Evolutionary conservation across 2,113 vertebrate species (phyloP).

Genomic region (Saguinus imperator): DNA sequence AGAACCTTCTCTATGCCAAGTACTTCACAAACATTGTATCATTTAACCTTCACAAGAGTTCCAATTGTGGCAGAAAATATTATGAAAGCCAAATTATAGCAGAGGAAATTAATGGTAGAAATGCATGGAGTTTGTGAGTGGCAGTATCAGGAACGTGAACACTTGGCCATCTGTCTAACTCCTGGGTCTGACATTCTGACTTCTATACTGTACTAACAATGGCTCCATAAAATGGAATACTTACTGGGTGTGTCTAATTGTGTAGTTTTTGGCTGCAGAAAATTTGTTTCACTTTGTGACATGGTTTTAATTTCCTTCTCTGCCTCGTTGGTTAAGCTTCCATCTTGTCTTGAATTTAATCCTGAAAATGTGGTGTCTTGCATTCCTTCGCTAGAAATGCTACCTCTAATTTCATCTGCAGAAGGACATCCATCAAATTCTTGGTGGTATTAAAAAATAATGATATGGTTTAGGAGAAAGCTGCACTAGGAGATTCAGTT

Average conservation of each 20-base stretch:
- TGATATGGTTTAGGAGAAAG: slow-evolving; percentile 42
- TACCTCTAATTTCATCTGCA: slow-evolving; percentile 38
- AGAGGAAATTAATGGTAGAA: background rate
- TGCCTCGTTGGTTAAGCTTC: background rate
- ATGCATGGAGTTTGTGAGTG: rapidly evolving
- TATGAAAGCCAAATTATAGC: background rate
- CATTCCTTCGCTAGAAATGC: background rate
- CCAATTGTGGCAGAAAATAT: background rate
- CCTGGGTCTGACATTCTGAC: background rate
- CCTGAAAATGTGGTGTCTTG: background rate
- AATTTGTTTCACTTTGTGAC: background rate
- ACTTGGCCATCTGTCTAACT: background rate
- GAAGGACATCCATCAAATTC: slow-evolving; percentile 59
- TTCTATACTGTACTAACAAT: rapidly evolving
- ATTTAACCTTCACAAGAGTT: background rate
- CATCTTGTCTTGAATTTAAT: background rate
- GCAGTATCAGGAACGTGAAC: background rate
- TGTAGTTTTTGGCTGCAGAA: background rate
- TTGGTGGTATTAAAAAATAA: slow-evolving; percentile 61
- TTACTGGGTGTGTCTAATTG: background rate
- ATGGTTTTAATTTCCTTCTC: background rate
- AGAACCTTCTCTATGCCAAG: background rate
- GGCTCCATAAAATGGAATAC: background rate
- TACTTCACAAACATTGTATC: background rate
- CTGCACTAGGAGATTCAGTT: slow-evolving; percentile 34